Conservation (phyloP, 2,113 vertebrate genomes). For the Limnothrissa miodon region DNA sequence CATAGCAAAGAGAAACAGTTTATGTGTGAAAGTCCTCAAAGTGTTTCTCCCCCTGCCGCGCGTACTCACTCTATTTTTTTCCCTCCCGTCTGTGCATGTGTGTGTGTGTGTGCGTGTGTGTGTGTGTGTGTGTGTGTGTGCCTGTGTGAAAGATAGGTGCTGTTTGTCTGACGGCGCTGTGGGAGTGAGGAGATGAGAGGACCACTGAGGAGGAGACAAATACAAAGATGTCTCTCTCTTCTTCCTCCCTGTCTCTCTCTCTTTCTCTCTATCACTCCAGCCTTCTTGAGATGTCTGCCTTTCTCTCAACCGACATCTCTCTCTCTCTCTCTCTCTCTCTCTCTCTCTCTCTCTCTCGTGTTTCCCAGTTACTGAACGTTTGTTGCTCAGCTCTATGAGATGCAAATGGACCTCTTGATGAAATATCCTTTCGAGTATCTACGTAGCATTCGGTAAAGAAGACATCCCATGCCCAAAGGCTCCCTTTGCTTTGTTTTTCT, state of each 20-base stretch:
- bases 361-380: constrained; percentile 25
- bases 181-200: neutral
- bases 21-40: constrained; percentile 47
- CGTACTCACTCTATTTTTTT: neutral
- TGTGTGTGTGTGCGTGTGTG: constrained; percentile 5
- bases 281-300: constrained; percentile 33
- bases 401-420: constrained; percentile 47
- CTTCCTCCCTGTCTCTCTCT: neutral
- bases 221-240: constrained; percentile 18
- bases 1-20: constrained; percentile 32
- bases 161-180: constrained; percentile 12
- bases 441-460: constrained; percentile 31
- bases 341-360: constrained; percentile 19
- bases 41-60: constrained; percentile 22
- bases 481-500: constrained; percentile 17
- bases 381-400: constrained; percentile 46
- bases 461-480: constrained; percentile 26
- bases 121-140: neutral
- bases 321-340: neutral
- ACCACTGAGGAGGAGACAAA: constrained; percentile 33
- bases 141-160: neutral
- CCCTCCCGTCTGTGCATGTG: neutral
- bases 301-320: constrained; percentile 12
- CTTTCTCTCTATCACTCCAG: constrained; percentile 7
- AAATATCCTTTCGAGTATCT: constrained; percentile 36